Conservation (phyloP, 2,888 invertebrate species). For the Tipula vernalis region DNA sequence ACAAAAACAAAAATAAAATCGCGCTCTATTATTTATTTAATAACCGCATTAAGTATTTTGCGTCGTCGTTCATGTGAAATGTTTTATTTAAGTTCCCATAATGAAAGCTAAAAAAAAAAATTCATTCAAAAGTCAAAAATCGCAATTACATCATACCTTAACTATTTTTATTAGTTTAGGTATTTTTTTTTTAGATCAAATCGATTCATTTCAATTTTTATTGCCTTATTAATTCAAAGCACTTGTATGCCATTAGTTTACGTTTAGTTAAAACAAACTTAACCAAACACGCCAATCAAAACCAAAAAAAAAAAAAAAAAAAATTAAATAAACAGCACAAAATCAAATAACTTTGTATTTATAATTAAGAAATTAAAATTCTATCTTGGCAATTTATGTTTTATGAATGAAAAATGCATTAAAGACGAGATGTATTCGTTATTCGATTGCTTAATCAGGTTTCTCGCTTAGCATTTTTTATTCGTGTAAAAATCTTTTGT, state of each 20-base stretch:
- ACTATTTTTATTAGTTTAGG: not conserved
- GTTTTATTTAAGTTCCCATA: not conserved
- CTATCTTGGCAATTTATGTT: not conserved
- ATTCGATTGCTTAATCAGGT: not conserved
- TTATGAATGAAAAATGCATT: slow-evolving; percentile 4
- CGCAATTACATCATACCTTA: not conserved
- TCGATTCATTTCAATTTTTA: not conserved
- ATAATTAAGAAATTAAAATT: slow-evolving; percentile 4
- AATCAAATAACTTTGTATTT: not conserved
- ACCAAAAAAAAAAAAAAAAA: no score
- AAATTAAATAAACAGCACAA: not conserved
- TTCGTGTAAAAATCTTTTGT: not conserved
- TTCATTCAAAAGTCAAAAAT: not conserved
- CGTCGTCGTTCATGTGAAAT: not conserved
- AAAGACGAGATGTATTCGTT: not conserved
- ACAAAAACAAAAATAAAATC: not conserved
- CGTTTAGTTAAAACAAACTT: not conserved
- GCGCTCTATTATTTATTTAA: not conserved
- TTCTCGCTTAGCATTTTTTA: not conserved
- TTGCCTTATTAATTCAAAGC: not conserved
- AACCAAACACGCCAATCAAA: not conserved
- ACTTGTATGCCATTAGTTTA: not conserved
- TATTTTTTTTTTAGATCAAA: not conserved
- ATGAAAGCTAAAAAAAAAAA: not conserved
- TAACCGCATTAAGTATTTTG: not conserved